Conservation (phyloP, 2,888 invertebrate genomes). For the Bursaphelenchus okinawaensis region DNA sequence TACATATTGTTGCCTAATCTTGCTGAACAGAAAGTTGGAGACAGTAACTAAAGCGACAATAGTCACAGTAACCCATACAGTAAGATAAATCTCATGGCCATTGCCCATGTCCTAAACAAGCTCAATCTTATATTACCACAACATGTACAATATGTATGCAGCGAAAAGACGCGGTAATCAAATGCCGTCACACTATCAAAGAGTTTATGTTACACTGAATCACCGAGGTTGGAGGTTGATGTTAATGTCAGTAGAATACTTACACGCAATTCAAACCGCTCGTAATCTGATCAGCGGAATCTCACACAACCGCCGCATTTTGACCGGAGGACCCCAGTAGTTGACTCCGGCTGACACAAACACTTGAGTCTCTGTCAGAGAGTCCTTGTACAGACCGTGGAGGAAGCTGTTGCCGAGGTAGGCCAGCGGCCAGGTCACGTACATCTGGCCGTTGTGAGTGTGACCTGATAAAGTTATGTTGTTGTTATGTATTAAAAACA, state of each 20-base stretch:
- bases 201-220: neutral
- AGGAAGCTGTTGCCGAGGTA: constrained; percentile 46
- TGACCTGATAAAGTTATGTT: constrained; percentile 37
- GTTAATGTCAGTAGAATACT: neutral
- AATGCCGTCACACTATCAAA: no score
- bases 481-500: no score
- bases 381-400: constrained; percentile 44
- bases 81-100: no score
- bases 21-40: no score
- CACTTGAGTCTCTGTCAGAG: constrained; percentile 38
- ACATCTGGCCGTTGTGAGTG: constrained; percentile 55
- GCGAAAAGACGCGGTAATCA: no score
- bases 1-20: no score
- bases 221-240: no score
- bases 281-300: constrained; percentile 36
- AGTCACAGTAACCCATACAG: no score
- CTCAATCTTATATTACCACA: no score
- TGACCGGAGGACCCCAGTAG: constrained; percentile 60
- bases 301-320: constrained; percentile 58
- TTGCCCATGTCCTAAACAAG: no score
- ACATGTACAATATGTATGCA: no score
- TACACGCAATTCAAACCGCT: neutral
- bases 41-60: no score
- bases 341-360: constrained; percentile 55
- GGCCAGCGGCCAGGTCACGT: constrained; percentile 44